Evolutionary conservation across 1,140 invertebrate genomes (phyloP).

Genomic region (Myzus persicae): DNA sequence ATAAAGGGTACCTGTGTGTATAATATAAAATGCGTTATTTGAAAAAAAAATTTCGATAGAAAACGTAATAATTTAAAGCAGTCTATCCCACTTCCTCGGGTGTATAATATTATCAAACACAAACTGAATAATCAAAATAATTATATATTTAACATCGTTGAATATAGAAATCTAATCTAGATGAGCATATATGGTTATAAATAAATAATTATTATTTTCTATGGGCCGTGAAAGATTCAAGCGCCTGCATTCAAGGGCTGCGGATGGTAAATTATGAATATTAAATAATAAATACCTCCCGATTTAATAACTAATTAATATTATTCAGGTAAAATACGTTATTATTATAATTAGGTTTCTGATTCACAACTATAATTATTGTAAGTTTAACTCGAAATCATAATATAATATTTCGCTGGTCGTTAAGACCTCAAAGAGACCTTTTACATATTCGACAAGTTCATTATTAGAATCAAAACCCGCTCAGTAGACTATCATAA

Average conservation of each 20-base stretch:
- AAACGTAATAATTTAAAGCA: background rate
- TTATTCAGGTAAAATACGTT: background rate
- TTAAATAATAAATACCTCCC: background rate
- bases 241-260: background rate
- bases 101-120: background rate
- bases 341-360: conserved; percentile 7
- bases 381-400: background rate
- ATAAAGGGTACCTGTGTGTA: background rate
- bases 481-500: background rate
- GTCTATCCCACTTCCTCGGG: background rate
- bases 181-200: background rate
- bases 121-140: background rate
- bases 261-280: background rate
- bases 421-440: background rate
- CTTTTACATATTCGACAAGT: background rate
- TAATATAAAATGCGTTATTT: background rate
- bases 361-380: background rate
- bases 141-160: background rate
- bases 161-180: conserved; percentile 12
- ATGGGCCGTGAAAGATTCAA: background rate
- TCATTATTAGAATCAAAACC: background rate
- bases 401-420: background rate
- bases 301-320: conserved; percentile 7
- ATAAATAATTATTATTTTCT: conserved; percentile 16
- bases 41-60: background rate